Evolutionary conservation across 1,140 invertebrate species (phyloP), one percentile per base, ranked within the genome.

Genomic region (Ceratina japonica): DNA sequence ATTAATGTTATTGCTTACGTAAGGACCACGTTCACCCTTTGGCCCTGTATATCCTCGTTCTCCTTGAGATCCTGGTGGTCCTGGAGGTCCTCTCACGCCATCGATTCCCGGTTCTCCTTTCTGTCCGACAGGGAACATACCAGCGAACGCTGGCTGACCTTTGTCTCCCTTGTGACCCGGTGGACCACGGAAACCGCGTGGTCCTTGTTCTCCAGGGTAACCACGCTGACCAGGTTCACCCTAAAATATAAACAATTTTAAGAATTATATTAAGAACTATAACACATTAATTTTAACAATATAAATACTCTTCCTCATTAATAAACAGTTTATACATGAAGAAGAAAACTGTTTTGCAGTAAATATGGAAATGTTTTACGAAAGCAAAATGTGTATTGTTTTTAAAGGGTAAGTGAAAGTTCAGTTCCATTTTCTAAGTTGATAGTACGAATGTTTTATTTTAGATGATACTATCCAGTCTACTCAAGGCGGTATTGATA

Each of bases 71-170:
- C 96, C 96, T 31, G 95, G 94, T n/a, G 93, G 90, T 31, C 97
- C 97, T 20, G 94, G 93, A 8, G 92, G 92, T 12, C 96, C 97
- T 80, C 93, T 93, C 37, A 95, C 93, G 10, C 97, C 97, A 83
- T 95, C 94, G 56, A 94, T 91, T 70, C 97, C 97, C 1, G 96
- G 95, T 91, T 97, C 96, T 88, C 97, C 97, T 87, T 97, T 97
- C 87, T 97, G 95, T 64, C 96, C 96, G 89, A 96, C 95, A 1
- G 94, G 92, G 85, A 95, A 95, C 31, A 93, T 91, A 59, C 96
- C 95, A 76, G 94, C 93, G 76, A 94, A 93, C 0, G 95, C 95
- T 8, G 95, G 90, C 90, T 95, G 94, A 86, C 95, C 95, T 91
- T 96, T 96, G 24, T 95, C 93, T 84, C 96, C 95, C 90, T 96